Evolutionary conservation across 2,113 vertebrate genomes (phyloP), one percentile per base, ranked within the genome.

Genomic region (Urocynchramus pylzowi): DNA sequence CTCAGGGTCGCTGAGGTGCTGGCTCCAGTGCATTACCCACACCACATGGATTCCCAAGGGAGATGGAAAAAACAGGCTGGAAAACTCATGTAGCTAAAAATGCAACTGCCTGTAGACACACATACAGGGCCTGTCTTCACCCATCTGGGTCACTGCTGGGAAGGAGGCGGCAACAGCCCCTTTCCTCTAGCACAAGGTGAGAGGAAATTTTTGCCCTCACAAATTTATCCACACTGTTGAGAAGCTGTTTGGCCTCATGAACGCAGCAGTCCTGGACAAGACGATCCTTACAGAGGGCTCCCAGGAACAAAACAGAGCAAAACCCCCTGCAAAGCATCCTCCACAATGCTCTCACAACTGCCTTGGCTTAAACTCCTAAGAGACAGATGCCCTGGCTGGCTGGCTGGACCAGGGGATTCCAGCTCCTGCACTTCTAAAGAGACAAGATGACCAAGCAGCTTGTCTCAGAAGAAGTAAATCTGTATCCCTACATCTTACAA

Each of bases 31-130:
- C 20, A 74, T 17, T 31, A 61, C 26, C 26, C 1, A 1, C 8
- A 8, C 28, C 37, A 80, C 22, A 24, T 0, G 0, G 11, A 85
- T 35, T 1, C 0, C 45, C 45, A 79, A 44, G 22, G 19, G 33
- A 59, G 44, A 59, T 8, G 16, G 30, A 33, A 69, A 75, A 75
- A 67, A 31, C 10, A 68, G 37, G 31, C 44, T 56, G 49, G 45
- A 87, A 85, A 91, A 65, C 22, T 49, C 41, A 24, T 1, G 2
- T 8, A 42, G 61, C 49, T 95, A 74, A 87, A 83, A 89, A 91
- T 13, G 9, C 41, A 95, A 37, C n/a, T 69, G 23, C 8, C 11
- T 65, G 22, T 31, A 94, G 44, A n/a, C 31, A 60, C 23, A 11
- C 49, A 84, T 53, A 53, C 16, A 73, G 28, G 8, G 16, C 39